A percentile compares a stretch with the other conserved stretches of the same genome.
Evolutionary conservation across 2,888 invertebrate genomes (phyloP).

Genomic region (Ditula angustiorana): DNA sequence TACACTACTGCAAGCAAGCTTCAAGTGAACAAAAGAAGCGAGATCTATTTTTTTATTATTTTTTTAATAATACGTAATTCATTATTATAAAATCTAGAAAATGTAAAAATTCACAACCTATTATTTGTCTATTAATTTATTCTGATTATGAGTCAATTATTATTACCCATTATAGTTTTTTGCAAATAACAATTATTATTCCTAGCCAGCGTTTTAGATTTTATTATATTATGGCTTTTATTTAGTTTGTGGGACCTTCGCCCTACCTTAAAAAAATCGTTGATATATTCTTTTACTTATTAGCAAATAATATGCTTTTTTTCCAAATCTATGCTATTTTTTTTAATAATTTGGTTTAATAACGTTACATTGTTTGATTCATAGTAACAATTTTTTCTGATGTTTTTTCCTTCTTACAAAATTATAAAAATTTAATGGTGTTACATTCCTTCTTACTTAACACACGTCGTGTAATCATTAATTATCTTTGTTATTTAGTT

Average conservation of each 20-base stretch:
- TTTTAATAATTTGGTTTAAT: too few relatives aligned
- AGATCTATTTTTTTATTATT: conserved; percentile 54
- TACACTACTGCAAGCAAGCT: conserved; percentile 61
- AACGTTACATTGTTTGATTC: too few relatives aligned
- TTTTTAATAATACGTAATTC: conserved; percentile 58
- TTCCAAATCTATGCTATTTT: too few relatives aligned
- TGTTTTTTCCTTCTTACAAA: neutral
- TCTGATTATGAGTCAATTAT: conserved; percentile 52
- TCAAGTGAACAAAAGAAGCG: conserved; percentile 55
- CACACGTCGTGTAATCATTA: too few relatives aligned
- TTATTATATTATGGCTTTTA: neutral
- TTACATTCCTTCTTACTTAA: neutral
- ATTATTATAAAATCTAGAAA: conserved; percentile 83
- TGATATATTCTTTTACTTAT: neutral
- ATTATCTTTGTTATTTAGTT: neutral
- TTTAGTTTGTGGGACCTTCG: too few relatives aligned
- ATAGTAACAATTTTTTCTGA: too few relatives aligned
- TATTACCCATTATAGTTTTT: conserved; percentile 50
- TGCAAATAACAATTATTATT: conserved; percentile 51
- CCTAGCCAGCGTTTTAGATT: conserved; percentile 37
- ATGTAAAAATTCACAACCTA: conserved; percentile 86
- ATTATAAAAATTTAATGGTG: neutral
- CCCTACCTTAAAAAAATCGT: too few relatives aligned
- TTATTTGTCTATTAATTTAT: conserved; percentile 75
- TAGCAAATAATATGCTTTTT: too few relatives aligned